A percentile compares a stretch with the other conserved stretches of the same genome.
Conservation (phyloP, 2,797 vertebrate species). For the Acipenser ruthenus region DNA sequence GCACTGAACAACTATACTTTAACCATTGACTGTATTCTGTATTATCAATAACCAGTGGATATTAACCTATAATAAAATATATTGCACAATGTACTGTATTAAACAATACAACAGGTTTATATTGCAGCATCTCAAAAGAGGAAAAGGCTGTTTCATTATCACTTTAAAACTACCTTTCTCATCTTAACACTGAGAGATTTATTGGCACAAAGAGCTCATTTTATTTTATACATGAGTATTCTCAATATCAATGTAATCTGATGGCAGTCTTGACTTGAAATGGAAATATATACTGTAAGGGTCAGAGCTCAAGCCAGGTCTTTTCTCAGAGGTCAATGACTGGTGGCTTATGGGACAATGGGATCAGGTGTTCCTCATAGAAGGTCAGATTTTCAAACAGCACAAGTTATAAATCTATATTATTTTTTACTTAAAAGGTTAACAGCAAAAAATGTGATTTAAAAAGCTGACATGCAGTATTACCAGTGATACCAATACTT, state of each 20-base stretch:
- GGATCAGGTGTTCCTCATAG: neutral
- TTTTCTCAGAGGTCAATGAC: neutral
- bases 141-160: too few relatives aligned
- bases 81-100: too few relatives aligned
- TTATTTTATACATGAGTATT: neutral
- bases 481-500: too few relatives aligned
- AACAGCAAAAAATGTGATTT: too few relatives aligned
- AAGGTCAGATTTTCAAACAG: neutral
- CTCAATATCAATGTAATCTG: neutral
- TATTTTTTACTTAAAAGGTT: too few relatives aligned
- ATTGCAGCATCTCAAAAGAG: too few relatives aligned
- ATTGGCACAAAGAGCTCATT: neutral
- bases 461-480: neutral
- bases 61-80: too few relatives aligned
- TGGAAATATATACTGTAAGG: neutral
- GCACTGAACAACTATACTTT: too few relatives aligned
- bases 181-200: neutral
- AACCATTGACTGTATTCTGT: too few relatives aligned
- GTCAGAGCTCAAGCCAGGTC: neutral
- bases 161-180: too few relatives aligned
- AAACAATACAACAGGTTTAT: too few relatives aligned
- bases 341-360: neutral
- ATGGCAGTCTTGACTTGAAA: neutral
- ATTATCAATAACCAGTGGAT: too few relatives aligned
- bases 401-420: conserved; percentile 5